phyloP scores from a whole-genome alignment of 2,113 vertebrate species.

The Tupaia tana region DNA sequence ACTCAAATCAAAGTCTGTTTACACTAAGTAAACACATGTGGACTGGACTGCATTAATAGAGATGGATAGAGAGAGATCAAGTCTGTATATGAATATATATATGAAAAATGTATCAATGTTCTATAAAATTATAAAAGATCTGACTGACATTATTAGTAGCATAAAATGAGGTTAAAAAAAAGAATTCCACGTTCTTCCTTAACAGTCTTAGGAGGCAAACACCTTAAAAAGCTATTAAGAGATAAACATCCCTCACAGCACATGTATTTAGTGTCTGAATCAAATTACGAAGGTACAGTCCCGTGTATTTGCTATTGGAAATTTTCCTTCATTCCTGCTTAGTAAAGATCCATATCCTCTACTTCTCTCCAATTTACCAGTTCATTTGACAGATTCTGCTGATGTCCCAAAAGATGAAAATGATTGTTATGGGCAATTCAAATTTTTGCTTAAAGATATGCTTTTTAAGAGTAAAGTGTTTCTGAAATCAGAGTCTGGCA shows the following conservation, averaged over 20 bases:
- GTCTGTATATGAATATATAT: neutral
- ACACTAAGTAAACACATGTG: neutral
- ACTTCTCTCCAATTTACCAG: constrained; percentile 3
- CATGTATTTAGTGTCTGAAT: neutral
- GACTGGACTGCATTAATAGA: neutral
- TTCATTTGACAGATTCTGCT: constrained; percentile 54
- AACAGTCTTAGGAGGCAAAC: constrained; percentile 14
- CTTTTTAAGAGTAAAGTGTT: neutral
- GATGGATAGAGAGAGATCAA: neutral
- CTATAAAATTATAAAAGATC: constrained; percentile 40
- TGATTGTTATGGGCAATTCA: neutral
- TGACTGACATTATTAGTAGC: neutral
- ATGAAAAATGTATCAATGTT: neutral
- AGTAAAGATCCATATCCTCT: constrained; percentile 18
- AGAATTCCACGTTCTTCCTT: neutral
- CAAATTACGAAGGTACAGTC: neutral
- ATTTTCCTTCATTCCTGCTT: constrained; percentile 37
- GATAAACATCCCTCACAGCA: neutral
- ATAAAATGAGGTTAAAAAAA: neutral
- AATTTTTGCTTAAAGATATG: constrained; percentile 65
- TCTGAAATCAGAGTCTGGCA: constrained; percentile 33
- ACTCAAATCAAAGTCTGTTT: neutral
- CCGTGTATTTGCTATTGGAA: neutral
- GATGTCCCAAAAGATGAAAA: constrained; percentile 7
- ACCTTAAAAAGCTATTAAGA: neutral